These are phyloP conservation scores for Amphiprion clarkii DNA, from an alignment of 2,797 vertebrate species.

Conservation along the genomic window DNA sequence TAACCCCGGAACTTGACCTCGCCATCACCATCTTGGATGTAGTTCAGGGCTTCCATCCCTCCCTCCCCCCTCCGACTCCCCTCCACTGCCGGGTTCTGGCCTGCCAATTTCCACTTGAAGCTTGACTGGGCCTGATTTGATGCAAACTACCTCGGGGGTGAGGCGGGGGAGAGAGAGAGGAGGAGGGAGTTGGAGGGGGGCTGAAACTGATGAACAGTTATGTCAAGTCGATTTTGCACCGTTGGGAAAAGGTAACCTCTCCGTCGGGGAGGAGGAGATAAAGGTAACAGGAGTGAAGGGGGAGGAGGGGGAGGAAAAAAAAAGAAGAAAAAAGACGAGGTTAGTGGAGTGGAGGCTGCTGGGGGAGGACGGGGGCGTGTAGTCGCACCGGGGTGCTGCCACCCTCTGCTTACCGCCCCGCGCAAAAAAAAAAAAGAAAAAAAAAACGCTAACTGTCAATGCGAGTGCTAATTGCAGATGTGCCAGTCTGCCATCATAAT, in stretches of 20 bases:
- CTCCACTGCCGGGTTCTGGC: conserved; percentile 92
- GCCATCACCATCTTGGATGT: conserved; percentile 35
- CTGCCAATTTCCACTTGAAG: conserved; percentile 99
- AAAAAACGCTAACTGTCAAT: conserved; percentile 82
- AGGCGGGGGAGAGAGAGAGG: conserved; percentile 32
- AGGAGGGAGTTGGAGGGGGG: conserved; percentile 23
- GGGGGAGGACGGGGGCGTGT: conserved; percentile 82
- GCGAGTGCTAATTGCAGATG: conserved; percentile 97
- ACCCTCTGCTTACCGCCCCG: conserved; percentile 73
- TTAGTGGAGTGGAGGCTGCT: conserved; percentile 39
- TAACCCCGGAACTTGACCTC: conserved; percentile 53
- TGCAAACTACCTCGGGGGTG: conserved; percentile 93
- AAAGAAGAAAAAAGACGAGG: conserved; percentile 72
- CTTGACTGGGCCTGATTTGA: conserved; percentile 98
- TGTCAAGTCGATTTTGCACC: conserved; percentile 99
- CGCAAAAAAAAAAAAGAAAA: conserved; percentile 75
- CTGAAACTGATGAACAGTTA: conserved; percentile 98
- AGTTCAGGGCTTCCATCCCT: conserved; percentile 25
- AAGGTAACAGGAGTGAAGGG: conserved; percentile 48
- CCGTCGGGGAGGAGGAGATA: conserved; percentile 68
- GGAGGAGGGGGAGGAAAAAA: background rate
- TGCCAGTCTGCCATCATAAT: conserved; percentile 98
- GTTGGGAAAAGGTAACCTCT: conserved; percentile 99
- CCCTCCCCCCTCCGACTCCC: conserved; percentile 51
- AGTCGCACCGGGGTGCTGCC: conserved; percentile 82